Evolutionary conservation across 2,797 vertebrate species (phyloP).

Genomic region (Eulemur rubriventer): DNA sequence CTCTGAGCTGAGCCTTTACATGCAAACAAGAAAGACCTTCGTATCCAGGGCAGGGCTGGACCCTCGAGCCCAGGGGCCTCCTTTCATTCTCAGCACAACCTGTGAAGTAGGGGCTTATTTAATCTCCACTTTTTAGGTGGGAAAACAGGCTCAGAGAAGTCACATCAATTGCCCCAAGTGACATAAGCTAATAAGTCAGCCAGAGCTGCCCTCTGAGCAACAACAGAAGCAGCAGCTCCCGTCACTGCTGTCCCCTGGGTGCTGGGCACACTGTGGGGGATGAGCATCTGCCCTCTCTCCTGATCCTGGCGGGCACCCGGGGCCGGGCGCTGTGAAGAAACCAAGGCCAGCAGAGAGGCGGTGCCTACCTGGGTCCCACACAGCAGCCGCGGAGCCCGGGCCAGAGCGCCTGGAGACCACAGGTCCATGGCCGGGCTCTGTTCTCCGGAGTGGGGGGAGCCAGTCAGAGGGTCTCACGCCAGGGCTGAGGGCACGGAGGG

Average conservation of each 20-base stretch:
- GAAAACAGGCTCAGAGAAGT: not conserved
- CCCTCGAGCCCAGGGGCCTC: not conserved
- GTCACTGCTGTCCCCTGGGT: fast-evolving
- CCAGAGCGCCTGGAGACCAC: not conserved
- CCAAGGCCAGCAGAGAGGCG: not conserved
- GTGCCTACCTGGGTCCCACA: not conserved
- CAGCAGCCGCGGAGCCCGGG: fast-evolving
- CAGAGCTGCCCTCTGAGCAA: not conserved
- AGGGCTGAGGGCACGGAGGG: not conserved
- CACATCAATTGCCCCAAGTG: not conserved
- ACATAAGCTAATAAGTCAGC: not conserved
- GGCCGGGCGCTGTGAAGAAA: not conserved
- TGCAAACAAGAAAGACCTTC: fast-evolving
- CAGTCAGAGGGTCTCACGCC: not conserved
- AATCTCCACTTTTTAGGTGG: not conserved
- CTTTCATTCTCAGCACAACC: not conserved
- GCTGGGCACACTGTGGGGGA: fast-evolving
- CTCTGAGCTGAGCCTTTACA: not conserved
- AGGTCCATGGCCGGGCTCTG: not conserved
- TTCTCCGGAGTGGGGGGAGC: fast-evolving
- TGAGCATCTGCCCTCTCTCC: not conserved
- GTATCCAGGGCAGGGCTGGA: not conserved
- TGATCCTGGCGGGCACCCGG: fast-evolving
- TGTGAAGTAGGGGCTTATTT: not conserved
- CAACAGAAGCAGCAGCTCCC: not conserved